Evolutionary conservation across 1,140 invertebrate species (phyloP).

Genomic region (Drosophila pseudoobscura): DNA sequence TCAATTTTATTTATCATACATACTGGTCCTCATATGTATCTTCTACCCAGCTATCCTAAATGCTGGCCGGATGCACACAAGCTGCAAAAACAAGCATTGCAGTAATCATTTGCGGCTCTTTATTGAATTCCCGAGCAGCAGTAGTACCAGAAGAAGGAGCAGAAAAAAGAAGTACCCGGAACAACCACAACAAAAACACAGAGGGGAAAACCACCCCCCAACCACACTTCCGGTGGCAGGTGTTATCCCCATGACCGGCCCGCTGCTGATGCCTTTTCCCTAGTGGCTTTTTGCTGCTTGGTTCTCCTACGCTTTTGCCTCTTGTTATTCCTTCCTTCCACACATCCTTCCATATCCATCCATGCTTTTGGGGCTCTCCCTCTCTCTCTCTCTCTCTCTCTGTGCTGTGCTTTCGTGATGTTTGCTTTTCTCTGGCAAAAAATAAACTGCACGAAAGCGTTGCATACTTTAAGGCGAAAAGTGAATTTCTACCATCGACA

Average conservation of each 20-base stretch:
- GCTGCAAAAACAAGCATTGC: conserved; percentile 50
- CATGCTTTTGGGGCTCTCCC: conserved; percentile 15
- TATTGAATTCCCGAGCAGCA: conserved; percentile 64
- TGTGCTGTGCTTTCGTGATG: conserved; percentile 36
- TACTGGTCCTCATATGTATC: too few relatives aligned
- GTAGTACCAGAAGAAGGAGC: background rate
- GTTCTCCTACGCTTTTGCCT: conserved; percentile 15
- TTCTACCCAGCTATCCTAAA: conserved; percentile 11
- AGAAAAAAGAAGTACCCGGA: conserved; percentile 39
- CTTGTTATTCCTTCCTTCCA: conserved; percentile 38
- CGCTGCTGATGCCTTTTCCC: background rate
- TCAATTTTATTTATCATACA: background rate
- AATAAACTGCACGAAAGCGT: conserved; percentile 35
- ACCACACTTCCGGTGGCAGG: conserved; percentile 42
- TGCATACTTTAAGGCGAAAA: conserved; percentile 68
- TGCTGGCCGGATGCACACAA: conserved; percentile 53
- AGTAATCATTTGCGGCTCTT: conserved; percentile 63
- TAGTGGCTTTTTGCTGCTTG: conserved; percentile 12
- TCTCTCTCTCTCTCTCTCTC: background rate
- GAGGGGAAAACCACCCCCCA: background rate
- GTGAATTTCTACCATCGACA: conserved; percentile 68
- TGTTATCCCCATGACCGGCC: conserved; percentile 26
- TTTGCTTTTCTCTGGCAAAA: conserved; percentile 50
- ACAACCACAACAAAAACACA: conserved; percentile 22
- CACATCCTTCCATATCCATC: conserved; percentile 17